phyloP scores from a whole-genome alignment of 2,888 invertebrate species.

The Temnothorax ravouxi region DNA sequence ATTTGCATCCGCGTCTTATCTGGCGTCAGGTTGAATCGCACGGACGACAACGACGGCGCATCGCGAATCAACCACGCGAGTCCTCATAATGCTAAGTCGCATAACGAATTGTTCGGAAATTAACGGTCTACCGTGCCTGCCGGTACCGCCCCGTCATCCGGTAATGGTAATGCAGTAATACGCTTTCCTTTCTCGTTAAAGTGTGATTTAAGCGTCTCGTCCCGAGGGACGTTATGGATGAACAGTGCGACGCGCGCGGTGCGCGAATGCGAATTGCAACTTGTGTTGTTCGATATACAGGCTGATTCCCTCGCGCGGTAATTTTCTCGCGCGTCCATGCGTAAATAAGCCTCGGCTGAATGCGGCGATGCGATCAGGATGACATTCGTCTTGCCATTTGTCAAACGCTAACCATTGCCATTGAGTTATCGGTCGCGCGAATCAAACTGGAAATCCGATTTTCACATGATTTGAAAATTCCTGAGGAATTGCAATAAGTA shows the following conservation, averaged over 20 bases:
- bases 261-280: constrained; percentile 38
- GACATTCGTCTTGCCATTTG: constrained; percentile 43
- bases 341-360: constrained; percentile 38
- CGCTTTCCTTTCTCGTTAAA: constrained; percentile 75
- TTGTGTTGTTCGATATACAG: constrained; percentile 7
- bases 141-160: constrained; percentile 51
- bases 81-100: constrained; percentile 50
- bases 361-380: constrained; percentile 19
- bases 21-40: constrained; percentile 69
- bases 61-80: constrained; percentile 58
- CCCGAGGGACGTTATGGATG: constrained; percentile 61
- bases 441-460: constrained; percentile 26
- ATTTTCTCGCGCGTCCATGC: constrained; percentile 51
- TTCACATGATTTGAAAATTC: constrained; percentile 15
- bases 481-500: neutral
- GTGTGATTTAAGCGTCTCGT: constrained; percentile 69
- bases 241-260: constrained; percentile 41
- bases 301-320: constrained; percentile 41
- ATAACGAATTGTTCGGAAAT: constrained; percentile 74
- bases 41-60: constrained; percentile 64
- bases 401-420: constrained; percentile 36
- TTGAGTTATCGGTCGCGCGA: constrained; percentile 14
- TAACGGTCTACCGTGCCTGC: constrained; percentile 65
- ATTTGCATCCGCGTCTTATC: constrained; percentile 81
- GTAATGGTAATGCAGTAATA: constrained; percentile 61